Base-by-base conservation (phyloP, 2,797 vertebrate species). In the Ctenopoma multispine region DNA sequence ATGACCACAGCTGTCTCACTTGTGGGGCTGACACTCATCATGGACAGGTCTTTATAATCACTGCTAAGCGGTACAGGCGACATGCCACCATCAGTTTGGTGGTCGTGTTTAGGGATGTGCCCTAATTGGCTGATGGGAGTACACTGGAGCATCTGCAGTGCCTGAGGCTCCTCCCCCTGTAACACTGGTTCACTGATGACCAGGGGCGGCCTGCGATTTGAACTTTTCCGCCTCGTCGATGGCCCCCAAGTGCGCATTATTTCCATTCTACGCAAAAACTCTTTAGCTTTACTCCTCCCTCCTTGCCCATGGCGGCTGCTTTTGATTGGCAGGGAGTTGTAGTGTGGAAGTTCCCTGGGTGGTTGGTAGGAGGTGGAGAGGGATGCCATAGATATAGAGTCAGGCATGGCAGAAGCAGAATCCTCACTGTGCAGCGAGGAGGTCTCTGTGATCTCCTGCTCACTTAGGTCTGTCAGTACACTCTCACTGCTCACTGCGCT, bases 401-500 rank as follows among this genome's bases (percentile, higher is more conserved):
- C 96, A 5, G 93, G 94, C 87, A 95, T 91, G 82, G 90, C 92
- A 0, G 93, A 89, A 46, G 89, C 85, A 0, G 91, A 91, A 89
- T 97, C 96, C 80, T 96, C 96, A 0, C 97, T 99, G 93, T 98
- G 96, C 60, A 98, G 88, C 0, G 98, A 99, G 24, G 96, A 97
- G 79, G 96, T 91, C 17, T 93, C 92, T 0, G 89, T 53, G 74
- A 89, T 87, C 84, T 99, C 98, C 0, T 96, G 97, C 75, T 99
- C 98, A 0, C 98, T 99, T 77, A 98, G 92, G 80, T 99, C 97
- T 0, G 97, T 98, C 57, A 99, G 94, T 38, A 99, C 93, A 0
- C 98, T 99, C 89, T 99, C 98, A 0, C 96, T 97, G 93, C 98
- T 99, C 58, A 95, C 94, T 0, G 96, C 97, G 86, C 95, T 96